A percentile compares a stretch with the other conserved stretches of the same genome.
phyloP scores from a whole-genome alignment of 2,888 invertebrate species.

The Diarsia mendica region DNA sequence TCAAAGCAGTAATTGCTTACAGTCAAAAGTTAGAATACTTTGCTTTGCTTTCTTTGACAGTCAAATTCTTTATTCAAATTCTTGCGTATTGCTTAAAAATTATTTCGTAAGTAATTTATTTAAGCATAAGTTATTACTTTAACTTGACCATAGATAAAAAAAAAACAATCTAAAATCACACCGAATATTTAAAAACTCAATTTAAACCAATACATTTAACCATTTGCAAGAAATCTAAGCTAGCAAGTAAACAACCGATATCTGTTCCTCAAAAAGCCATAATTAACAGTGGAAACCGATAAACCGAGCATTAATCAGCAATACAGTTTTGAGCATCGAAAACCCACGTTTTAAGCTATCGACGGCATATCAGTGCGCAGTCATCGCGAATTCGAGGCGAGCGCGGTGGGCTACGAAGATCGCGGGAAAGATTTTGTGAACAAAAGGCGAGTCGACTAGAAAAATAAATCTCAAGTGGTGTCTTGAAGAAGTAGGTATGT shows the following conservation, averaged over 20 bases:
- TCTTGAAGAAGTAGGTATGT: no score
- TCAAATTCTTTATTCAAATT: no score
- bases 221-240: constrained; percentile 24
- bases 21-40: no score
- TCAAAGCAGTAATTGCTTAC: no score
- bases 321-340: constrained; percentile 86
- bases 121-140: background rate
- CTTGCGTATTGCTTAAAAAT: background rate
- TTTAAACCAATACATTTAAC: background rate
- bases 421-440: constrained; percentile 31
- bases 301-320: constrained; percentile 85
- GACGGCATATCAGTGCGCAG: constrained; percentile 76
- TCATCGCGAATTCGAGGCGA: constrained; percentile 77
- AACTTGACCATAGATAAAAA: background rate
- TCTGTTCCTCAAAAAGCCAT: constrained; percentile 68
- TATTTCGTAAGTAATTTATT: no score
- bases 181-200: background rate
- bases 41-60: no score
- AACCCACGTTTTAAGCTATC: constrained; percentile 80
- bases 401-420: constrained; percentile 46
- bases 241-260: constrained; percentile 13
- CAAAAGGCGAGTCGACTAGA: background rate
- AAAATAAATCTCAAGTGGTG: background rate
- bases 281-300: constrained; percentile 58
- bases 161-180: background rate